Base-by-base conservation (phyloP, 2,113 vertebrate genomes). In the Piliocolobus tephrosceles region DNA sequence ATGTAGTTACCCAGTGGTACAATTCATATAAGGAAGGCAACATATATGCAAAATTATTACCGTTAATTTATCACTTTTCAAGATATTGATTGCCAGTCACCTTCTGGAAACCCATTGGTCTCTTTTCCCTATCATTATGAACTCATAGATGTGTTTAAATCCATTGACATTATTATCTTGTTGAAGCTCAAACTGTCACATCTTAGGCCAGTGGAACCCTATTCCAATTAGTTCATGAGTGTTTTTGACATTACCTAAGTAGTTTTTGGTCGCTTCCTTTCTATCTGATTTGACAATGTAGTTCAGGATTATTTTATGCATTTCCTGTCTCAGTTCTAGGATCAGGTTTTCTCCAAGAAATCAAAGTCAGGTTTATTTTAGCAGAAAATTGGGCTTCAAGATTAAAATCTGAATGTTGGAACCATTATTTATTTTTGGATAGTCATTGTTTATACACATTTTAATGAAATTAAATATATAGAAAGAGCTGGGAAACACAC, bases 331-430 rank as follows among this genome's bases (percentile, higher is more conserved):
- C n/a, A 64, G 6, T 86, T 72, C 20, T 95, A 80, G 8, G 88
- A 96, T 40, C 14, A 86, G 2, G 2, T 45, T 72, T 95, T 96
- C 27, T 38, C 83, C 5, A 91, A 94, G 58, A 93, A 95, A 78
- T n/a, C 50, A 88, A 82, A 88, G 61, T 50, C n/a, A 10, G 11
- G 18, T 76, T 82, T 47, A 40, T 89, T 93, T 81, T 52, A 94
- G 38, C 66, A 30, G 23, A 50, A 85, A 86, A 23, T 52, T 81
- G 12, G 35, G 78, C 68, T 64, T 88, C 3, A 22, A 38, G 18
- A 82, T 96, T 89, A 83, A 90, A 88, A 82, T 87, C 8, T 82
- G 64, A 17, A 11, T 88, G 23, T 66, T 75, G 94, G 5, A 13
- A 52, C 76, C 8, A 8, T 80, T 45, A 7, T 50, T 92, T 92